Conservation (phyloP, 2,113 vertebrate genomes). For the Lepidothrix coronata region DNA sequence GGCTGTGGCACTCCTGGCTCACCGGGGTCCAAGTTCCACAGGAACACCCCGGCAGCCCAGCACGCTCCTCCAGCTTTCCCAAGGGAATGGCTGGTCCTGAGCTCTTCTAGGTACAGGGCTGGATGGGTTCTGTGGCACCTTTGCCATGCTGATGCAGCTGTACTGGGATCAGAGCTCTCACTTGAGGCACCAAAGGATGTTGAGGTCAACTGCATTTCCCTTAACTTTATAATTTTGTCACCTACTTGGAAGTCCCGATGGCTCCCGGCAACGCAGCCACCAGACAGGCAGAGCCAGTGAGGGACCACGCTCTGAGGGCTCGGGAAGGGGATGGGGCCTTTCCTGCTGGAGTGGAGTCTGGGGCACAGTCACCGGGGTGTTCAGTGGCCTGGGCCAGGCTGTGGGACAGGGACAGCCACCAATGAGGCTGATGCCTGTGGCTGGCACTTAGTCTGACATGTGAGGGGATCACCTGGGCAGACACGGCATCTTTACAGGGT, state of each 20-base stretch:
- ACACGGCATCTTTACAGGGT: neutral
- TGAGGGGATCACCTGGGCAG: neutral
- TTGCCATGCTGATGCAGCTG: neutral
- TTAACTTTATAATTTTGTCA: neutral
- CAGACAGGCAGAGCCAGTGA: neutral
- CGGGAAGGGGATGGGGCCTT: rapidly evolving
- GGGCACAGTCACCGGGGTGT: rapidly evolving
- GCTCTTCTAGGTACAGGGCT: neutral
- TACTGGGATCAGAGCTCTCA: neutral
- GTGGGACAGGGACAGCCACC: neutral
- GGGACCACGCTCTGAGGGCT: rapidly evolving
- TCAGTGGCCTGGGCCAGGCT: rapidly evolving
- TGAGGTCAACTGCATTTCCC: neutral
- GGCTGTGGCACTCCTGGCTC: rapidly evolving
- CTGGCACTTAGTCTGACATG: neutral
- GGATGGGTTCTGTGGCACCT: rapidly evolving
- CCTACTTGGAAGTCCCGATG: neutral
- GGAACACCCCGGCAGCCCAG: neutral
- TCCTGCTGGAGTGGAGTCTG: rapidly evolving
- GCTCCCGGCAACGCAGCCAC: rapidly evolving
- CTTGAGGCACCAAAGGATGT: neutral
- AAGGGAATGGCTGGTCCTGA: rapidly evolving
- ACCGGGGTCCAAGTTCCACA: rapidly evolving
- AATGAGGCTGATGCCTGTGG: neutral
- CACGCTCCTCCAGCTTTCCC: neutral